Conservation (phyloP, 2,797 vertebrate species). For the Hyperoplus immaculatus region DNA sequence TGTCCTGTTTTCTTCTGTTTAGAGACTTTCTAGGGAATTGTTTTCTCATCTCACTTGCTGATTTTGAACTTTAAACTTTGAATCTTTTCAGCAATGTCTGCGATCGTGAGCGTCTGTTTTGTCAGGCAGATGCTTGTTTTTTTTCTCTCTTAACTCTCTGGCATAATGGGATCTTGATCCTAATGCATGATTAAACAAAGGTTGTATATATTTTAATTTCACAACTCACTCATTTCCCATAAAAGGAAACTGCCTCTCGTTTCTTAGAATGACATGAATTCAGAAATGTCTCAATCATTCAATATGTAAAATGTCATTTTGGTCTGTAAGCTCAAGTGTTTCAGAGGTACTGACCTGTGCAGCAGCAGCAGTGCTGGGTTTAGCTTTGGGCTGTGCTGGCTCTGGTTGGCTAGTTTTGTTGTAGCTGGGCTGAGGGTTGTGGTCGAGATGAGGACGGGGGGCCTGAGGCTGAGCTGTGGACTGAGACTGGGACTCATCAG, state of each 20-base stretch:
- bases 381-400: constrained; percentile 34
- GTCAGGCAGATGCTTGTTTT: not conserved
- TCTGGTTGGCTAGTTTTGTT: constrained; percentile 25
- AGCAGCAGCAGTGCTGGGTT: constrained; percentile 32
- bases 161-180: not conserved
- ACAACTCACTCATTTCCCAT: constrained; percentile 8
- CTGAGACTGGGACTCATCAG: constrained; percentile 11
- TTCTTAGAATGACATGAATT: not conserved
- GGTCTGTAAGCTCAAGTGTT: constrained; percentile 26
- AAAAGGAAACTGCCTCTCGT: not conserved
- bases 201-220: not conserved
- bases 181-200: not conserved
- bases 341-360: constrained; percentile 72
- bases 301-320: constrained; percentile 17
- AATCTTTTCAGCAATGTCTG: not conserved
- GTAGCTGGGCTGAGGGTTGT: constrained; percentile 23
- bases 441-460: not conserved
- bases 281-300: constrained; percentile 12
- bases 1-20: not conserved
- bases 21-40: not conserved
- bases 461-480: constrained; percentile 31
- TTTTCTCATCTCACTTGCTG: not conserved
- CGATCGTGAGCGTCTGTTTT: not conserved
- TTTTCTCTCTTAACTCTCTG: not conserved
- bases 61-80: not conserved